These are phyloP conservation scores for Hoplostethus atlanticus DNA, from an alignment of 2,797 vertebrate species.

Conservation along the genomic window DNA sequence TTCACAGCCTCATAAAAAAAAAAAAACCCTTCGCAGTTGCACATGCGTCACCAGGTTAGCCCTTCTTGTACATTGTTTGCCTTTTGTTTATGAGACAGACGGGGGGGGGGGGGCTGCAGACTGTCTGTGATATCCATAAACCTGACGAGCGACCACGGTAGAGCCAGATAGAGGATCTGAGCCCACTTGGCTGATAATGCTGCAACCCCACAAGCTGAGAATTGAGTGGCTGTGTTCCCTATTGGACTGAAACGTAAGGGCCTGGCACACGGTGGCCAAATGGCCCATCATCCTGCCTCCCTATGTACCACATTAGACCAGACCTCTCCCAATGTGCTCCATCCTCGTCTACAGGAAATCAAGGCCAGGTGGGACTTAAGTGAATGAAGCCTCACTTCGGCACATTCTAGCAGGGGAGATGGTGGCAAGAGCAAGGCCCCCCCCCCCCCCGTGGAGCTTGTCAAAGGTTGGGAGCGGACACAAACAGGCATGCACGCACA, in stretches of 20 bases:
- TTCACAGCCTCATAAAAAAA: slow-evolving; percentile 58
- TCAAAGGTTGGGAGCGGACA: slow-evolving; percentile 45
- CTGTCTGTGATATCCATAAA: neutral
- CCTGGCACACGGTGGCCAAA: slow-evolving; percentile 89
- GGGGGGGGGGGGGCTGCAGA: neutral
- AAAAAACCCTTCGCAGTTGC: slow-evolving; percentile 33
- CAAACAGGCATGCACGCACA: neutral
- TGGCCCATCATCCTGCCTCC: slow-evolving; percentile 77
- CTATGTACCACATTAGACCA: slow-evolving; percentile 77
- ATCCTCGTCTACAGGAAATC: slow-evolving; percentile 79
- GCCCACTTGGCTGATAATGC: slow-evolving; percentile 6
- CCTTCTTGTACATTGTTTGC: neutral
- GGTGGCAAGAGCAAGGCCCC: slow-evolving; percentile 46
- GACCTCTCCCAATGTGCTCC: slow-evolving; percentile 76
- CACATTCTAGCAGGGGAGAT: slow-evolving; percentile 75
- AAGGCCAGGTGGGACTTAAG: slow-evolving; percentile 81
- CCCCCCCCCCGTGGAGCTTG: slow-evolving; percentile 44
- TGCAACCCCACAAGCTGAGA: slow-evolving; percentile 17
- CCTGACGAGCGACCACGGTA: neutral
- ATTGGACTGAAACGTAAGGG: slow-evolving; percentile 41
- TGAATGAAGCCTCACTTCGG: slow-evolving; percentile 77
- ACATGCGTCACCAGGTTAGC: slow-evolving; percentile 25
- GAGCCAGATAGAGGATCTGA: neutral
- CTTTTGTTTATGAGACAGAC: neutral
- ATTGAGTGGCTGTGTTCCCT: slow-evolving; percentile 20